Percentiles rank a stretch among this genome's conserved stretches.
Evolutionary conservation across 2,888 invertebrate species (phyloP).

Genomic region (Chouioia cunea): DNA sequence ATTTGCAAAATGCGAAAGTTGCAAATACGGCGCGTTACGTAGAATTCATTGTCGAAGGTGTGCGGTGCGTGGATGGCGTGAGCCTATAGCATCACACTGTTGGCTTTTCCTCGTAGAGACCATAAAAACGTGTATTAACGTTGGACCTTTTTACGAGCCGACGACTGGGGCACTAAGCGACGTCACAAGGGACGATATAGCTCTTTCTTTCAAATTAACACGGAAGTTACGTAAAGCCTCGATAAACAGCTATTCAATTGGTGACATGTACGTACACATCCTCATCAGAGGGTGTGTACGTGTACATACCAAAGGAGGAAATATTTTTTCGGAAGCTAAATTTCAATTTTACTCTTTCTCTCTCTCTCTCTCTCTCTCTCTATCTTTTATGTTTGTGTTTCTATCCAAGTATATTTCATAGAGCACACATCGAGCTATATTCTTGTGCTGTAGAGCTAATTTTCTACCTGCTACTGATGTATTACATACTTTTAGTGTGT

Average conservation of each 20-base stretch:
- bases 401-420: constrained; percentile 1
- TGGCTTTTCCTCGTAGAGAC: no score
- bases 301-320: neutral
- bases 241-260: constrained; percentile 27
- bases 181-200: no score
- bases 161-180: no score
- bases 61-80: no score
- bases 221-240: constrained; percentile 24
- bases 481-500: constrained; percentile 14
- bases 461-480: neutral
- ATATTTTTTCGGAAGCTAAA: constrained; percentile 7
- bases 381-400: neutral
- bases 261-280: no score
- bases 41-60: no score
- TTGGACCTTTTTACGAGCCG: constrained; percentile 14
- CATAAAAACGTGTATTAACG: constrained; percentile 9
- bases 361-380: no score
- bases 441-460: neutral
- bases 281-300: no score
- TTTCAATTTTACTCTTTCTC: neutral
- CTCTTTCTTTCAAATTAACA: neutral
- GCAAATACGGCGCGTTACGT: no score
- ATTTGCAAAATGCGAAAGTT: no score
- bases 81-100: no score
- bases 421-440: neutral